Evolutionary conservation across 2,888 invertebrate species (phyloP), one percentile per base, ranked within the genome.

Genomic region (Liodrosophila aerea): DNA sequence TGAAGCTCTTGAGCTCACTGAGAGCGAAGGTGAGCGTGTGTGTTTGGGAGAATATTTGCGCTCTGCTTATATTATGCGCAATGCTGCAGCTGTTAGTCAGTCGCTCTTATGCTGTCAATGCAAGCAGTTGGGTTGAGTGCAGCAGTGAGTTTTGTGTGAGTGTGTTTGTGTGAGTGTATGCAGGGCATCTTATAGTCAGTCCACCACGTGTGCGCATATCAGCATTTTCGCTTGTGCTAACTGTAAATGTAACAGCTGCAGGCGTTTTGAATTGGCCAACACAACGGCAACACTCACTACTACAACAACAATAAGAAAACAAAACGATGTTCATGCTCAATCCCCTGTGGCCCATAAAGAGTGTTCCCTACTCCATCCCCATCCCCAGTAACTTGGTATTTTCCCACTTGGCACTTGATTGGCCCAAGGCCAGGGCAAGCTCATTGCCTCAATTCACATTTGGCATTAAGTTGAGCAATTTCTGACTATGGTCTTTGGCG

Each of bases 221-320:
- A 22, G 22, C 22, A 22, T 22, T n/a, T n/a, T 22, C 22, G 22
- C 22, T 22, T n/a, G 39, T n/a, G 12, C 30, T 31, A 59, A 64
- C 75, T 72, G 64, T 59, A 70, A 59, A 62, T 63, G 62, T 64
- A 66, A 77, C 82, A 81, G 85, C 78, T 78, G 85, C 82, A 82
- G 85, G 78, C 78, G 65, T 62, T 74, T n/a, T 50, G 54, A 82
- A 81, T 74, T 77, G 61, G 56, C 70, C 50, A 51, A 45, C 22
- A 22, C 3, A 22, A 13, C 36, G 22, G 39, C 16, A 15, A 16
- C 29, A 50, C 29, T 13, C 29, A 15, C 34, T 60, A 7, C 36
- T 31, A 16, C 56, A 47, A 56, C 43, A 43, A 36, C 5, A 43
- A 39, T 4, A 12, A 8, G 11, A 59, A 63, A 16, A 15, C 7